Percentiles rank a stretch among this genome's conserved stretches.
phyloP scores from a whole-genome alignment of 2,888 invertebrate species.

The Cordilura impudica region DNA sequence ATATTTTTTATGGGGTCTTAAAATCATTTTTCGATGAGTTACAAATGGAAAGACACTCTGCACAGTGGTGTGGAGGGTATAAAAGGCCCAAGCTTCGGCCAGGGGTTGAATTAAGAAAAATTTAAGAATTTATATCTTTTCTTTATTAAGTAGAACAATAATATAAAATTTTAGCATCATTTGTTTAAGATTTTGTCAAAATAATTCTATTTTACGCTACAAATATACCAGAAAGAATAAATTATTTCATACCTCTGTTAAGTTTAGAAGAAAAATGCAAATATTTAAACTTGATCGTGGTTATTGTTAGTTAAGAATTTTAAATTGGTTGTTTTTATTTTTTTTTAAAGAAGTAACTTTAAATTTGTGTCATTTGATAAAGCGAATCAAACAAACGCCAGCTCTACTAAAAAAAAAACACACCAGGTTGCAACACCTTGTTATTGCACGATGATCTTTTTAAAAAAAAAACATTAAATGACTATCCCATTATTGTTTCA shows the following conservation, averaged over 20 bases:
- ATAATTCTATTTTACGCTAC: too few species aligned
- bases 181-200: too few species aligned
- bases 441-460: constrained; percentile 29
- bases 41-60: too few species aligned
- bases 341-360: not conserved
- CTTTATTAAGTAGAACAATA: too few species aligned
- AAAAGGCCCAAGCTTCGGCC: too few species aligned
- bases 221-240: not conserved
- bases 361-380: constrained; percentile 39
- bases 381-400: not conserved
- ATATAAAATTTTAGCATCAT: too few species aligned
- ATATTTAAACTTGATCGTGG: not conserved
- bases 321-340: constrained; percentile 15
- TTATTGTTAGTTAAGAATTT: constrained; percentile 47
- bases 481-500: constrained; percentile 32
- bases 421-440: constrained; percentile 62
- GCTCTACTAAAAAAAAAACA: constrained; percentile 21
- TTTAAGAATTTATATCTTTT: too few species aligned
- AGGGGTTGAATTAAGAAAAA: too few species aligned
- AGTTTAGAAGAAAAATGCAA: not conserved
- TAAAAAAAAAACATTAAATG: constrained; percentile 37
- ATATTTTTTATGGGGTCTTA: too few species aligned
- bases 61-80: too few species aligned
- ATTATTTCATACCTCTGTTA: not conserved
- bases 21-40: too few species aligned